phyloP scores from a whole-genome alignment of 53 echinoderm and acorn worm species.

The Henricia sp. region DNA sequence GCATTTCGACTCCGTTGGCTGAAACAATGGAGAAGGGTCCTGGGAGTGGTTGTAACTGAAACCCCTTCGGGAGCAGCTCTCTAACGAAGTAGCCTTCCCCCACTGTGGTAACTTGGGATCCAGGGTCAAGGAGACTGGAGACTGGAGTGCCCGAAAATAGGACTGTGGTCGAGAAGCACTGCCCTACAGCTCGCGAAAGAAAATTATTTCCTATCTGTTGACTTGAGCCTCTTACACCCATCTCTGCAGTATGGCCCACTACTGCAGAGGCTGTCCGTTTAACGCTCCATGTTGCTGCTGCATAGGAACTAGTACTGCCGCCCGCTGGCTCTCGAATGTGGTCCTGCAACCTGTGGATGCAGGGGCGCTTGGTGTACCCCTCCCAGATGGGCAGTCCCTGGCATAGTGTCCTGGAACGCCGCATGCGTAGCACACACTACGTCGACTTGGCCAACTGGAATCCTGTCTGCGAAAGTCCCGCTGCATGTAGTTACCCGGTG shows the following conservation, averaged over 20 bases:
- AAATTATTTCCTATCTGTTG: not conserved
- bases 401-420: conserved; percentile 15
- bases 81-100: conserved; percentile 23
- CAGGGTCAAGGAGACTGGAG: conserved; percentile 39
- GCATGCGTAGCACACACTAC: conserved; percentile 12
- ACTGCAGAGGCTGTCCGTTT: not conserved
- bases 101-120: conserved; percentile 61
- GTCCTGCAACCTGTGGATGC: no score
- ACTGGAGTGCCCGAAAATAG: not conserved
- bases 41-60: conserved; percentile 23
- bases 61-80: conserved; percentile 12
- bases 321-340: no score
- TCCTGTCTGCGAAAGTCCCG: not conserved
- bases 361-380: no score
- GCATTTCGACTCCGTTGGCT: conserved; percentile 27
- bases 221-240: not conserved
- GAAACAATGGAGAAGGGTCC: conserved; percentile 32
- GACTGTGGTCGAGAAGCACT: conserved; percentile 12
- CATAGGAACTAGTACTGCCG: not conserved
- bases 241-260: no score
- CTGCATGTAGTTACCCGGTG: not conserved
- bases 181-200: conserved; percentile 11
- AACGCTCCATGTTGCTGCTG: not conserved
- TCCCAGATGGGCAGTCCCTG: not conserved
- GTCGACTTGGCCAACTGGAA: not conserved